Evolutionary conservation across 2,888 invertebrate genomes (phyloP).

Genomic region (Carpatolechia fugitivella): DNA sequence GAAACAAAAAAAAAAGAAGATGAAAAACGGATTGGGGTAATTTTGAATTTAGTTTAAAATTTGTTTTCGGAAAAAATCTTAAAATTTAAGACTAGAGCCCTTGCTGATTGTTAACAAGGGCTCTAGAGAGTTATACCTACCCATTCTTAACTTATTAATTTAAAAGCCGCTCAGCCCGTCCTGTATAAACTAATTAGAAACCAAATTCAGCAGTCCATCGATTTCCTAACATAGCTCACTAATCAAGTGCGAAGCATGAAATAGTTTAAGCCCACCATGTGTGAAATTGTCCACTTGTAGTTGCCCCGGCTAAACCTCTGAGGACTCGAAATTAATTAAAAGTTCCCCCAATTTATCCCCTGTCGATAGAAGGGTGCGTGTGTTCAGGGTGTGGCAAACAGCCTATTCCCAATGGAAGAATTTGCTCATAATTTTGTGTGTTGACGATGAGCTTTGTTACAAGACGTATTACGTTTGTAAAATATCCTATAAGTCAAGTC

Average conservation of each 20-base stretch:
- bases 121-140: no score
- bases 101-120: no score
- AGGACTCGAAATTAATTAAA: slow-evolving; percentile 57
- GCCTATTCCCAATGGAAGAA: not conserved
- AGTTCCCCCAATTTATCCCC: slow-evolving; percentile 53
- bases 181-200: slow-evolving; percentile 3
- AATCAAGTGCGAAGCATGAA: slow-evolving; percentile 9
- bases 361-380: slow-evolving; percentile 29
- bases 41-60: not conserved
- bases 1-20: slow-evolving; percentile 2
- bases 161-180: no score
- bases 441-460: no score
- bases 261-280: slow-evolving; percentile 9
- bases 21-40: not conserved
- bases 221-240: not conserved
- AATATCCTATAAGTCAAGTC: no score
- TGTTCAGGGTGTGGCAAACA: not conserved
- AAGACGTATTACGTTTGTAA: no score
- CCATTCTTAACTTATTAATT: no score
- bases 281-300: slow-evolving; percentile 15
- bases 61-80: no score
- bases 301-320: slow-evolving; percentile 17
- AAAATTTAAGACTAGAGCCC: no score
- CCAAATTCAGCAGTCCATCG: not conserved
- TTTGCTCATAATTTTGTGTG: not conserved